These are phyloP conservation scores for Drosophila bocqueti DNA, from an alignment of 1,140 invertebrate genomes.

Conservation along the genomic window DNA sequence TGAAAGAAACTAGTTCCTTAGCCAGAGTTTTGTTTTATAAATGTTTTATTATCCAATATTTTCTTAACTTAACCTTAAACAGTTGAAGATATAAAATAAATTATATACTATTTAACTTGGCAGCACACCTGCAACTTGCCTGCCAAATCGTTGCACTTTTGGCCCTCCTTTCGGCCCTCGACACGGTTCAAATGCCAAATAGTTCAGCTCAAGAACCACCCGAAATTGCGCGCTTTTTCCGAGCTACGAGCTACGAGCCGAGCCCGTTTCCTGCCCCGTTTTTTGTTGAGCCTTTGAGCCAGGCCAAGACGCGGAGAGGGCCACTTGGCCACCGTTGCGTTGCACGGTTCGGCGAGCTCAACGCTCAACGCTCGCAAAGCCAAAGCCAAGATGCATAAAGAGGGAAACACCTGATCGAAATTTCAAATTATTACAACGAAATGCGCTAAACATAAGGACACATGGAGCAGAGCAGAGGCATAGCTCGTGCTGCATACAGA, in stretches of 20 bases:
- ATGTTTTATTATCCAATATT: too few relatives aligned
- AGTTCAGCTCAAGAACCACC: conserved; percentile 44
- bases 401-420: conserved; percentile 79
- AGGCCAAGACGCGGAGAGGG: conserved; percentile 8
- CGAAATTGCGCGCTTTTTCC: conserved; percentile 59
- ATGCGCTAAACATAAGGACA: conserved; percentile 75
- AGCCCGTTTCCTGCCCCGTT: conserved; percentile 13
- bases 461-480: conserved; percentile 19
- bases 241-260: background rate
- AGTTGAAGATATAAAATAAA: too few relatives aligned
- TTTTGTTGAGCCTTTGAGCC: conserved; percentile 41
- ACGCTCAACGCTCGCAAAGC: conserved; percentile 67
- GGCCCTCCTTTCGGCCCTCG: conserved; percentile 22
- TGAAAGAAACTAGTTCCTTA: too few relatives aligned
- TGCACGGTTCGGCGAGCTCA: conserved; percentile 74
- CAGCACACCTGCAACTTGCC: conserved; percentile 17
- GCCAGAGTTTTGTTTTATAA: too few relatives aligned
- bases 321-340: conserved; percentile 44
- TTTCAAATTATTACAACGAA: conserved; percentile 82
- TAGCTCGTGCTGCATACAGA: conserved; percentile 68
- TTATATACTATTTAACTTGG: background rate
- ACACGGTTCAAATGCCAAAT: conserved; percentile 76
- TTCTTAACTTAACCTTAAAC: too few relatives aligned
- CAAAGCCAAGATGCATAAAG: conserved; percentile 67
- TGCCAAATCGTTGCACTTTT: conserved; percentile 47